These are phyloP conservation scores for Coremacera marginata DNA, from an alignment of 2,888 invertebrate species.

Conservation along the genomic window DNA sequence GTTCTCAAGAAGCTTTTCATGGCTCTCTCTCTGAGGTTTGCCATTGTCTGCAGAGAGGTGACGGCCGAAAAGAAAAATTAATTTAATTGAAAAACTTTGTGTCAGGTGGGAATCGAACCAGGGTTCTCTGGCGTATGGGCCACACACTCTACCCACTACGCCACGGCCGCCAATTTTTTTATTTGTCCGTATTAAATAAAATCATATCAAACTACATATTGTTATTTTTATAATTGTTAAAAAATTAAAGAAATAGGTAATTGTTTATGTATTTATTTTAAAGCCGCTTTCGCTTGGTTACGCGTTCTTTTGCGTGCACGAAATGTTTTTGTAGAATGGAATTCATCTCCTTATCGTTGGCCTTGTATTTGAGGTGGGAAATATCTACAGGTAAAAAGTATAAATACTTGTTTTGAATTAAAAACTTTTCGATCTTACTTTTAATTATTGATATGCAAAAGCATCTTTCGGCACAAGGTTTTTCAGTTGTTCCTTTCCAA, in stretches of 20 bases:
- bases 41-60: no score
- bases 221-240: no score
- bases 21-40: no score
- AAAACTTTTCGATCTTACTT: slow-evolving; percentile 23
- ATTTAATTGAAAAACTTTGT: no score
- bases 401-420: slow-evolving; percentile 1
- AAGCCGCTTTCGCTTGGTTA: slow-evolving; percentile 29
- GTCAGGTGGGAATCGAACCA: no score
- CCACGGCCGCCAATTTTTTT: no score
- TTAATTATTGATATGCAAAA: slow-evolving; percentile 18
- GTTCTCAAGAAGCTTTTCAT: no score
- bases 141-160: no score
- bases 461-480: slow-evolving; percentile 22
- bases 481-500: slow-evolving; percentile 27
- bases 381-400: slow-evolving; percentile 20
- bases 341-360: slow-evolving; percentile 34
- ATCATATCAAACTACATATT: no score
- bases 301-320: slow-evolving; percentile 36
- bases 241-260: background rate
- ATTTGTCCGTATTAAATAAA: no score
- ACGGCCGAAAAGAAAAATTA: no score
- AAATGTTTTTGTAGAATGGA: slow-evolving; percentile 35
- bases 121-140: no score
- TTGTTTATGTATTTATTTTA: background rate
- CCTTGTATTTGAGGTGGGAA: slow-evolving; percentile 35